Conservation (phyloP, 2,888 invertebrate genomes). For the Leptura quadrifasciata region DNA sequence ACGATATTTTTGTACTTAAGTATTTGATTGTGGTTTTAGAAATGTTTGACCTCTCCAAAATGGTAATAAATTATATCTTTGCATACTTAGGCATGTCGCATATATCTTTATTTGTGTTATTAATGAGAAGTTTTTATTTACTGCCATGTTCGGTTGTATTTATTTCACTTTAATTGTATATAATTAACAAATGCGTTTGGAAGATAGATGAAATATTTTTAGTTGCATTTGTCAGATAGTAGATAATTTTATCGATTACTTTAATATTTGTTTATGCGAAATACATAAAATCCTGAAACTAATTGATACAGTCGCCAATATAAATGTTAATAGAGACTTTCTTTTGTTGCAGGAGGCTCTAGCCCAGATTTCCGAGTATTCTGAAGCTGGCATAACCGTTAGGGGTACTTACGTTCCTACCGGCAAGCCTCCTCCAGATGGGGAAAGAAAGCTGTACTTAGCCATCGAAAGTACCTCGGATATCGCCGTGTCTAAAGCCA, state of each 20-base stretch:
- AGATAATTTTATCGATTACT: too few species aligned
- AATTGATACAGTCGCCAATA: too few species aligned
- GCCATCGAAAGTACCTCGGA: conserved; percentile 99
- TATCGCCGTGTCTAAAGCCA: conserved; percentile 95
- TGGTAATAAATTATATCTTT: conserved; percentile 5
- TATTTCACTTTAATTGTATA: too few species aligned
- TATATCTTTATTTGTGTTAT: too few species aligned
- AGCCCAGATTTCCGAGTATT: conserved; percentile 98
- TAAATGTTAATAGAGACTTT: not conserved
- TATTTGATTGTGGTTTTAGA: not conserved
- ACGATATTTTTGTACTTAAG: too few species aligned
- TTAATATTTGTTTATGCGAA: too few species aligned
- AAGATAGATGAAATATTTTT: not conserved
- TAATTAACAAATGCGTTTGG: too few species aligned
- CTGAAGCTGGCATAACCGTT: conserved; percentile 98
- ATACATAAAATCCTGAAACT: too few species aligned
- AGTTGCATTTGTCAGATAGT: too few species aligned
- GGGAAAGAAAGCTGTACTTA: conserved; percentile 96
- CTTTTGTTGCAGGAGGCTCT: conserved; percentile 87
- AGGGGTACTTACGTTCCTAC: conserved; percentile 96
- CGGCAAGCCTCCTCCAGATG: conserved; percentile 92
- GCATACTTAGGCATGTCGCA: too few species aligned
- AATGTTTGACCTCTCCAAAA: not conserved
- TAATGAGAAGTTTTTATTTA: too few species aligned
- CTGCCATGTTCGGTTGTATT: too few species aligned